Evolutionary conservation across 2,113 vertebrate species (phyloP), one percentile per base, ranked within the genome.

Genomic region (Rhynchomys soricoides): DNA sequence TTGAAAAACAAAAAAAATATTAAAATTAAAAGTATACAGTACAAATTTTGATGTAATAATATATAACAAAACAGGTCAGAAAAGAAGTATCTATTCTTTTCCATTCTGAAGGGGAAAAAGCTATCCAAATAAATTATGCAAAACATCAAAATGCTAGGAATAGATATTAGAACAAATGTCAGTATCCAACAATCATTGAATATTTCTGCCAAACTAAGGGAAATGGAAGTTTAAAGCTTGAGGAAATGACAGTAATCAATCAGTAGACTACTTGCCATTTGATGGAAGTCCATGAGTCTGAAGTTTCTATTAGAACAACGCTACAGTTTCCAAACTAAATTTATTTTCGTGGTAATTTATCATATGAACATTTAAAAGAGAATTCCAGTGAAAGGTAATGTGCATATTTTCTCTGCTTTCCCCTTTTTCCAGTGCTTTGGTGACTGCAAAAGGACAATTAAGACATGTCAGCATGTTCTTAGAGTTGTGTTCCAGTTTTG

Each of bases 91-190:
- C 10, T 55, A 59, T 0, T 75, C 68, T 68, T 81, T 92, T 45
- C 22, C 22, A 85, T 19, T 81, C 2, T 22, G 5, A 57, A 43
- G 7, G 34, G 5, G 2, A 0, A 71, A 71, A 89, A 45, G 1
- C 17, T 95, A n/a, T 40, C 94, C 34, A 91, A 95, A 75, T 83
- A 81, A 79, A 94, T 77, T 81, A 26, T 52, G 17, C 9, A 55
- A 62, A 24, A 1, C 45, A 24, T 92, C 70, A 92, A 95, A 52
- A 73, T 59, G 79, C 9, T 94, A 94, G 66, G 0, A n/a, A 45
- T 2, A 82, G 9, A 71, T 55, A 21, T 92, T 57, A 91, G 9
- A 1, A 52, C 68, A 78, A 88, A 92, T 96, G 11, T 17, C 16
- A 75, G 1, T 66, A 40, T 9, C 75, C 16, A 48, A 73, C 15